Evolutionary conservation across 2,797 vertebrate genomes (phyloP), one percentile per base, ranked within the genome.

Genomic region (Gobio occitaniae): DNA sequence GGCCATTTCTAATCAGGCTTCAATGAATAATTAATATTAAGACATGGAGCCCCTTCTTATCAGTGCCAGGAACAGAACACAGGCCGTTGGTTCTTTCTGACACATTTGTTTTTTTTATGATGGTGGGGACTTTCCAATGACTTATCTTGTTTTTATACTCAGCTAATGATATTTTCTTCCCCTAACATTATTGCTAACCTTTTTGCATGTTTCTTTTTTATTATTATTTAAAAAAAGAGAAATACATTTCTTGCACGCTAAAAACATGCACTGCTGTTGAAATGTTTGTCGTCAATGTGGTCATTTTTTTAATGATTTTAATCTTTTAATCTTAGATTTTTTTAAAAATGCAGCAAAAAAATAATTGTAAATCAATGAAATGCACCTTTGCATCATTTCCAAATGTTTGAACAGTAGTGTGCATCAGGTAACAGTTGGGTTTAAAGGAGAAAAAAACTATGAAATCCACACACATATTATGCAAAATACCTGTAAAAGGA

Each of bases 1-100:
- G 94, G 95, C 92, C 95, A 94, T 92, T 92, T 94, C 91, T 95
- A 95, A 95, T 95, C 93, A 90, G 92, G 92, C 93, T 94, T 89
- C 89, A 92, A 95, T 96, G 93, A 95, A 95, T 95, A 94, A 96
- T 96, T 95, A 95, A 96, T 95, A 95, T 95, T 93, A 94, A 93
- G 94, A 95, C 94, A 93, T 89, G 90, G 91, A 91, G 92, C 91
- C 92, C 93, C 92, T 94, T 95, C 93, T 90, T 85, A 93, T 93
- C 86, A 89, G 89, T 84, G 91, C 93, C 93, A 93, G 93, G 92
- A 93, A 94, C 94, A 94, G 93, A 94, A 93, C 91, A 88, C 90
- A 89, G 77, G 83, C 86, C 86, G 88, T 90, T 91, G 87, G 90
- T 89, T 88, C 38, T 47, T 70, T 87, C n/a, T n/a, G 36, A 66